phyloP scores from a whole-genome alignment of 2,888 invertebrate genomes.

The Blastobasis lacticolella region DNA sequence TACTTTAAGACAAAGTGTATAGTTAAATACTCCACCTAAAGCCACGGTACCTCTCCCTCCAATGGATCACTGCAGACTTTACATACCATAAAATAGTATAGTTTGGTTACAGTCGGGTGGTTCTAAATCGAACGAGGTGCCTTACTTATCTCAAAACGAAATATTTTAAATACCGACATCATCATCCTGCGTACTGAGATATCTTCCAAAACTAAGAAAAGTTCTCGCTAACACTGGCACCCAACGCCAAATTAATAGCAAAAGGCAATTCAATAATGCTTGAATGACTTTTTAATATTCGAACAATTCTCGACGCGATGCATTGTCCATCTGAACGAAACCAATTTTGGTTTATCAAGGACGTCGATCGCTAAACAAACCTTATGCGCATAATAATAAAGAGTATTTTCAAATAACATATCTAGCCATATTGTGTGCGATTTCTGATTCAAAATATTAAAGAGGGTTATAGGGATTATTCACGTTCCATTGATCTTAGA shows the following conservation, averaged over 20 bases:
- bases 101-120: too few relatives aligned
- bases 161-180: too few relatives aligned
- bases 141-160: too few relatives aligned
- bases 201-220: too few relatives aligned
- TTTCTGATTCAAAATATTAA: conserved; percentile 11
- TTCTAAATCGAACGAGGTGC: too few relatives aligned
- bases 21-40: too few relatives aligned
- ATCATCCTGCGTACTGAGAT: too few relatives aligned
- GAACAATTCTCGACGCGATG: conserved; percentile 47
- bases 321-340: conserved; percentile 46
- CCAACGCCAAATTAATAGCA: conserved; percentile 44
- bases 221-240: conserved; percentile 23
- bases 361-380: neutral
- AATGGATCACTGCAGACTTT: too few relatives aligned
- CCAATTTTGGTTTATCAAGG: conserved; percentile 34
- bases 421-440: too few relatives aligned
- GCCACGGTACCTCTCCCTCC: too few relatives aligned
- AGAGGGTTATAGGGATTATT: conserved; percentile 4
- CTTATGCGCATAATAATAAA: neutral
- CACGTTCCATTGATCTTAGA: conserved; percentile 1
- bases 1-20: too few relatives aligned
- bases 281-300: conserved; percentile 67
- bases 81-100: too few relatives aligned
- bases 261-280: conserved; percentile 65
- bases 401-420: neutral